A percentile compares a stretch with the other conserved stretches of the same genome.
Evolutionary conservation across 2,888 invertebrate species (phyloP).

Genomic region (Anagyrus pseudococci): DNA sequence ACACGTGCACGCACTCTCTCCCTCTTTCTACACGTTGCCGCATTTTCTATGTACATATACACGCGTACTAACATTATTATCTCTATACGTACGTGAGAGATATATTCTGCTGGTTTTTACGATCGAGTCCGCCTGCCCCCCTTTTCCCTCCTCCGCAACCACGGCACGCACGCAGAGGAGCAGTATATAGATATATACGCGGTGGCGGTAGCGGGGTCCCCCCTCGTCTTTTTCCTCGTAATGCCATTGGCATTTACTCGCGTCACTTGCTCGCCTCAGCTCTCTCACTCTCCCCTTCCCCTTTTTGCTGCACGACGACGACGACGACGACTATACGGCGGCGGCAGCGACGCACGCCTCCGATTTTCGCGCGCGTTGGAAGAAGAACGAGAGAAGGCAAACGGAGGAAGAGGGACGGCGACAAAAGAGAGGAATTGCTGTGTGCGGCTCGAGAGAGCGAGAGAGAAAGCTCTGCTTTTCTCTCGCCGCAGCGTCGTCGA

Average conservation of each 20-base stretch:
- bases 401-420: too few relatives aligned
- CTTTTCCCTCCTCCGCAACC: background rate
- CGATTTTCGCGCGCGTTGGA: background rate
- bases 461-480: too few relatives aligned
- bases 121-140: background rate
- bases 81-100: constrained; percentile 21
- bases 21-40: too few relatives aligned
- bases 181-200: background rate
- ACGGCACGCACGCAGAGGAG: background rate
- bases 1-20: too few relatives aligned
- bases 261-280: constrained; percentile 6
- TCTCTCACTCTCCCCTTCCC: background rate
- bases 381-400: too few relatives aligned
- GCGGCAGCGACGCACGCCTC: background rate
- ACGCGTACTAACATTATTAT: too few relatives aligned
- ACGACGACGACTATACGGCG: too few relatives aligned
- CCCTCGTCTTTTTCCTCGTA: constrained; percentile 29
- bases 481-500: too few relatives aligned
- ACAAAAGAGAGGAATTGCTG: too few relatives aligned
- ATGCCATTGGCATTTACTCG: constrained; percentile 34
- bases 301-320: too few relatives aligned
- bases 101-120: constrained; percentile 35
- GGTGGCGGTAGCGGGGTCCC: background rate
- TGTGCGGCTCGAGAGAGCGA: too few relatives aligned
- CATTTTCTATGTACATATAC: too few relatives aligned